A percentile compares a stretch with the other conserved stretches of the same genome.
Conservation (phyloP, 2,113 vertebrate genomes). For the Hippocampus zosterae region DNA sequence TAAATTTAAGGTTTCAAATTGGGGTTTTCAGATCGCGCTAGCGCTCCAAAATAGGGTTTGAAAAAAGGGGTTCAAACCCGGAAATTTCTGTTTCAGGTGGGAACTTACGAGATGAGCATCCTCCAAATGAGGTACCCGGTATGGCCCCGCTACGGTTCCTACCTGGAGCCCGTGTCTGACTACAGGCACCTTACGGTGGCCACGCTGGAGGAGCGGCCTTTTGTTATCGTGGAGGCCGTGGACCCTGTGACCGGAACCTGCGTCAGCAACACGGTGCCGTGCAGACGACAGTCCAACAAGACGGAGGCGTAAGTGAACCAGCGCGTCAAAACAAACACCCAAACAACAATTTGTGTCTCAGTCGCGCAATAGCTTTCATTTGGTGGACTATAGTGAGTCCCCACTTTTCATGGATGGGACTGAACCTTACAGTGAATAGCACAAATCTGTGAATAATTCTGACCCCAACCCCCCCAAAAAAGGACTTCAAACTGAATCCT, state of each 20-base stretch:
- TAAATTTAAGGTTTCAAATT: too few relatives aligned
- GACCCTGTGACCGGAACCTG: slow-evolving; percentile 87
- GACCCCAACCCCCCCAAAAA: too few relatives aligned
- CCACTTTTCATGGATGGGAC: too few relatives aligned
- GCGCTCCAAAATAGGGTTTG: too few relatives aligned
- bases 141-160: slow-evolving; percentile 91
- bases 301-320: slow-evolving; percentile 77
- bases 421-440: too few relatives aligned
- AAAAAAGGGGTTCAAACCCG: neutral
- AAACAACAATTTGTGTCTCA: neutral
- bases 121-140: slow-evolving; percentile 95
- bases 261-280: slow-evolving; percentile 94
- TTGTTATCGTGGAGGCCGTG: slow-evolving; percentile 93
- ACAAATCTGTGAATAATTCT: too few relatives aligned
- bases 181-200: slow-evolving; percentile 92
- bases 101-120: slow-evolving; percentile 85
- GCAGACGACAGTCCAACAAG: slow-evolving; percentile 90
- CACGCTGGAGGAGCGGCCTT: slow-evolving; percentile 93
- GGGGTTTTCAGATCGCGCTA: too few relatives aligned
- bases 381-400: too few relatives aligned
- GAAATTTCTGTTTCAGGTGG: slow-evolving; percentile 76
- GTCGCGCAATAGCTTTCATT: neutral
- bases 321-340: neutral
- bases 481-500: too few relatives aligned
- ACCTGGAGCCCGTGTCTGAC: slow-evolving; percentile 86